A percentile compares a stretch with the other conserved stretches of the same genome.
Conservation (phyloP, 2,113 vertebrate genomes). For the Laticauda colubrina region DNA sequence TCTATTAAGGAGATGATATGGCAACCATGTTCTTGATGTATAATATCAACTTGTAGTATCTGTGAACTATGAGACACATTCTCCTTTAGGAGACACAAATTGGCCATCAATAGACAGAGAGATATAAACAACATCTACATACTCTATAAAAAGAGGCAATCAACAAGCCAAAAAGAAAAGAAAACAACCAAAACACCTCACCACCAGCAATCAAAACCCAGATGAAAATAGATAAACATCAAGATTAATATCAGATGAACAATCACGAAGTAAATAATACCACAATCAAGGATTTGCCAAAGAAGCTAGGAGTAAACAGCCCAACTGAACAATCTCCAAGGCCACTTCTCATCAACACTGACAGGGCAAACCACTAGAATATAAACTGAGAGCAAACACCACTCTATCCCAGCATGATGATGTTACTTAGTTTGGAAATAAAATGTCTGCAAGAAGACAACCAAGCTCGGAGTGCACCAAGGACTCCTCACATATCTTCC, state of each 20-base stretch:
- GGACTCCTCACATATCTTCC: background rate
- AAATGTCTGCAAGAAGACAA: background rate
- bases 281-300: background rate
- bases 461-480: background rate
- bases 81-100: background rate
- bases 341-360: background rate
- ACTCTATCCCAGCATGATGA: background rate
- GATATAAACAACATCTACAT: background rate
- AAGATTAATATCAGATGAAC: background rate
- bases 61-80: background rate
- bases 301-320: background rate
- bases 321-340: background rate
- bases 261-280: background rate
- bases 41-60: background rate
- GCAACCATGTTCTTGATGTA: background rate
- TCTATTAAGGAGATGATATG: background rate
- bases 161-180: background rate
- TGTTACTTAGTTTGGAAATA: background rate
- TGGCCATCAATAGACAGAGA: background rate
- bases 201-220: background rate
- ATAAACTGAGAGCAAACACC: background rate
- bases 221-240: background rate
- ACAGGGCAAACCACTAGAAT: background rate
- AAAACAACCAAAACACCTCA: background rate
- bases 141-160: background rate